A percentile compares a stretch with the other conserved stretches of the same genome.
phyloP scores from a whole-genome alignment of 2,888 invertebrate genomes.

The Clitarchus hookeri region DNA sequence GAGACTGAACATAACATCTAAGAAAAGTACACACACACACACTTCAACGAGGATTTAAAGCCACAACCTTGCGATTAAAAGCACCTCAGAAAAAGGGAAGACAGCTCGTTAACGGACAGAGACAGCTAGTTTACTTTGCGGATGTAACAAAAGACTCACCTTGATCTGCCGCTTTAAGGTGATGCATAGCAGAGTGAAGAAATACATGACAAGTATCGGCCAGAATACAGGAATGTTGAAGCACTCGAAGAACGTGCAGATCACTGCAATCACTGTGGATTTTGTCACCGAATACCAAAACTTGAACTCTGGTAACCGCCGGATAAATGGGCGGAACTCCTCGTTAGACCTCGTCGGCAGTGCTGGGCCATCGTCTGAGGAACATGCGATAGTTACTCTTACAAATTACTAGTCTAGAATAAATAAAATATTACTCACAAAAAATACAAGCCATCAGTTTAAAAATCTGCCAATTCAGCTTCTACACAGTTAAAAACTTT shows the following conservation, averaged over 20 bases:
- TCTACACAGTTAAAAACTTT: not conserved
- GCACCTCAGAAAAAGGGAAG: no score
- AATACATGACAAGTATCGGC: slow-evolving; percentile 99
- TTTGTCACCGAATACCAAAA: slow-evolving; percentile 98
- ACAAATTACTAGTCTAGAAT: not conserved
- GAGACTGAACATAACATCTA: no score
- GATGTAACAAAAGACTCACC: slow-evolving; percentile 61
- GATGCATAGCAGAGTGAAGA: slow-evolving; percentile 96
- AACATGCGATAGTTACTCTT: not conserved
- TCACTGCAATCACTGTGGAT: slow-evolving; percentile 85
- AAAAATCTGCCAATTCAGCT: not conserved
- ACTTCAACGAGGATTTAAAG: no score
- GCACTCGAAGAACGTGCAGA: slow-evolving; percentile 95
- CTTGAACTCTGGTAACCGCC: slow-evolving; percentile 97
- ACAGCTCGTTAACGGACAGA: no score
- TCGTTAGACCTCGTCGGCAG: slow-evolving; percentile 94
- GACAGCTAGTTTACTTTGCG: no score
- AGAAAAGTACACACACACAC: no score
- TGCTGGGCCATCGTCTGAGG: slow-evolving; percentile 79
- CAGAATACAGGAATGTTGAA: slow-evolving; percentile 99
- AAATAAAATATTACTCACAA: not conserved
- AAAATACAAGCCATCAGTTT: not conserved
- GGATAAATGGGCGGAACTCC: slow-evolving; percentile 97
- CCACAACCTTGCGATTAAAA: no score
- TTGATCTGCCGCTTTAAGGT: slow-evolving; percentile 99